phyloP scores from a whole-genome alignment of 2,113 vertebrate species.

The Anarrhichthys ocellatus region DNA sequence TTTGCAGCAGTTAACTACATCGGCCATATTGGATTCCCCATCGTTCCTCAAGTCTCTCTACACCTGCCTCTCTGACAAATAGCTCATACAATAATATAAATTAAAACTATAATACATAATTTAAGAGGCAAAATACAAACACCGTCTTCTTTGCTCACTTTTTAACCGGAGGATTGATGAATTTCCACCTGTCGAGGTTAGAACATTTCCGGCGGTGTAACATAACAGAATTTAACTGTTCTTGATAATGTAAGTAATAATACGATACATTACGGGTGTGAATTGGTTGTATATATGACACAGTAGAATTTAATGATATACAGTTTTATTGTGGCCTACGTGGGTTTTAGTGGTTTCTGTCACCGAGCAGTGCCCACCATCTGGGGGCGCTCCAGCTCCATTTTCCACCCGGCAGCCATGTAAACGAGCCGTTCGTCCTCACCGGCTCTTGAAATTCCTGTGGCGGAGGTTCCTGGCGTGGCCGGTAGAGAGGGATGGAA shows the following conservation, averaged over 20 bases:
- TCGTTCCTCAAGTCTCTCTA: background rate
- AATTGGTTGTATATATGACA: background rate
- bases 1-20: background rate
- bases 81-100: background rate
- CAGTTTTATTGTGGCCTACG: background rate
- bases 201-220: background rate
- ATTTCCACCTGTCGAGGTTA: background rate
- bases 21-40: background rate
- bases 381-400: slow-evolving; percentile 70
- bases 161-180: background rate
- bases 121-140: background rate
- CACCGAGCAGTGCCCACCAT: slow-evolving; percentile 14
- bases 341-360: background rate
- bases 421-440: slow-evolving; percentile 2
- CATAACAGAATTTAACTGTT: background rate
- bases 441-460: slow-evolving; percentile 67
- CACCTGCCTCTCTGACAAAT: background rate
- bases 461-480: slow-evolving; percentile 76
- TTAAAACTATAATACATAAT: background rate
- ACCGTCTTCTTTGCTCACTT: background rate
- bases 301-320: background rate
- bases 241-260: background rate
- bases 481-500: slow-evolving; percentile 79
- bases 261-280: background rate
- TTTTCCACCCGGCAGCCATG: slow-evolving; percentile 19